phyloP scores from a whole-genome alignment of 2,888 invertebrate species.

The Chrysolina oricalcia region DNA sequence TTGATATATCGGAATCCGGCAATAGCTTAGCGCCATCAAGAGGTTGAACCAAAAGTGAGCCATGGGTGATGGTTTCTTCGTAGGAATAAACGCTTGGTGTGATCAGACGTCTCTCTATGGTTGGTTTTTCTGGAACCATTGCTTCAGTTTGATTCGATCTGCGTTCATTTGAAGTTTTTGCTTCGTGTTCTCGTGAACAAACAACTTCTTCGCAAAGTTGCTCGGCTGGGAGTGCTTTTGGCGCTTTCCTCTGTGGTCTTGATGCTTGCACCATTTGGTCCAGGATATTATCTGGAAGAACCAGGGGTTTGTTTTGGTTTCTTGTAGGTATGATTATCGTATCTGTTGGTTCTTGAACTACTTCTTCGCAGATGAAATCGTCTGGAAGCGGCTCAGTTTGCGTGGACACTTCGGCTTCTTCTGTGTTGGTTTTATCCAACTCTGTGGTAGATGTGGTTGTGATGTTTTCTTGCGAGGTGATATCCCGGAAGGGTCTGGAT shows the following conservation, averaged over 20 bases:
- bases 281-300: neutral
- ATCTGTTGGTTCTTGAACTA: slow-evolving; percentile 60
- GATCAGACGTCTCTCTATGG: slow-evolving; percentile 54
- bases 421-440: slow-evolving; percentile 66
- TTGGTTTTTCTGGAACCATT: slow-evolving; percentile 23
- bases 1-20: slow-evolving; percentile 61
- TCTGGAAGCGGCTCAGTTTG: slow-evolving; percentile 91
- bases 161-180: neutral
- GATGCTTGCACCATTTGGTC: slow-evolving; percentile 27
- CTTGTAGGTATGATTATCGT: slow-evolving; percentile 48
- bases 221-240: neutral
- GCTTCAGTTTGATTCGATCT: neutral
- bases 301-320: neutral
- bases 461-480: slow-evolving; percentile 65
- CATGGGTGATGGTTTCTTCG: slow-evolving; percentile 80
- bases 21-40: slow-evolving; percentile 72
- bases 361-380: slow-evolving; percentile 80
- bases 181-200: neutral
- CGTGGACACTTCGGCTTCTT: slow-evolving; percentile 85
- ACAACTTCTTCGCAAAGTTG: neutral
- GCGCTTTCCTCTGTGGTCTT: slow-evolving; percentile 21
- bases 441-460: slow-evolving; percentile 42
- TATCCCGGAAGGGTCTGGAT: slow-evolving; percentile 62
- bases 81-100: slow-evolving; percentile 70
- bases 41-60: slow-evolving; percentile 79